Conservation (phyloP, 2,888 invertebrate genomes). For the Phalera bucephala region DNA sequence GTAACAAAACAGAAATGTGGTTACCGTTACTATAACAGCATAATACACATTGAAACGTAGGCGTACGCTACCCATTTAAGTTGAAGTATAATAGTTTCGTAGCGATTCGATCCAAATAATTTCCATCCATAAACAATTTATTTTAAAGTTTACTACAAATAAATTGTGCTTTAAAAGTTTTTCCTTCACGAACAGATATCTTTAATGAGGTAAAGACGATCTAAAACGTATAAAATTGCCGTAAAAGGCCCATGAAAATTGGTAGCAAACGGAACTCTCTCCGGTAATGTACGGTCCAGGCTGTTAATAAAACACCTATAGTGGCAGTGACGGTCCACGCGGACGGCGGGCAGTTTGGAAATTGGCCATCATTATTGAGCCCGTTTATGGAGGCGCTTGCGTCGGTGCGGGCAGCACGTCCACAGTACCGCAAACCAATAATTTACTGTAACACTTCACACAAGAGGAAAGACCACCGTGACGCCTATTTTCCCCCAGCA, state of each 20-base stretch:
- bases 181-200: slow-evolving; percentile 1
- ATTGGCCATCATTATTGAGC: slow-evolving; percentile 60
- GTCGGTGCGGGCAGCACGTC: slow-evolving; percentile 36
- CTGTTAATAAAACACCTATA: slow-evolving; percentile 40
- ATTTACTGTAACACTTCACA: slow-evolving; percentile 55
- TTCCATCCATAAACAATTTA: neutral
- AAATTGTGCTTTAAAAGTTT: neutral
- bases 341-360: slow-evolving; percentile 40
- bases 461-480: no score
- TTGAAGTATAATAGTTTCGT: neutral
- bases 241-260: slow-evolving; percentile 13
- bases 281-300: slow-evolving; percentile 15
- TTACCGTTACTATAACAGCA: neutral
- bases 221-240: slow-evolving; percentile 19
- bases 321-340: slow-evolving; percentile 29
- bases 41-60: neutral
- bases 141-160: neutral
- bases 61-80: neutral
- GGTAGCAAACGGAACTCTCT: slow-evolving; percentile 25
- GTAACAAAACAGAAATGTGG: no score
- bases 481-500: no score
- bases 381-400: slow-evolving; percentile 52
- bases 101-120: neutral
- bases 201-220: slow-evolving; percentile 13
- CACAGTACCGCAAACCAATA: slow-evolving; percentile 51